Evolutionary conservation across 2,797 vertebrate genomes (phyloP).

Genomic region (Spinibarbus caldwelli): DNA sequence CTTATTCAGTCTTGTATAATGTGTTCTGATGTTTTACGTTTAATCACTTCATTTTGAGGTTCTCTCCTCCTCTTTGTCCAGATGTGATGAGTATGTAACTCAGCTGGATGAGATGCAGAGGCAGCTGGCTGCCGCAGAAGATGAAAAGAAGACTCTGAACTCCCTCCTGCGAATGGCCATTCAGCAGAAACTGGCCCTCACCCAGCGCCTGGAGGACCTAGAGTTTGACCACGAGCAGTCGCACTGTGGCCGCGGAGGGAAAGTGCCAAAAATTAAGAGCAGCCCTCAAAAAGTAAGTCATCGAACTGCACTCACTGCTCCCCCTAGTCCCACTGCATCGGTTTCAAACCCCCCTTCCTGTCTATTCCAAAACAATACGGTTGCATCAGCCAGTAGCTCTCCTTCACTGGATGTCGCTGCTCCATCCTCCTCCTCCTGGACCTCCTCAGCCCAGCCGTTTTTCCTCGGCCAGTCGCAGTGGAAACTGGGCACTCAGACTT

Average conservation of each 20-base stretch:
- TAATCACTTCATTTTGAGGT: no score
- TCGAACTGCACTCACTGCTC: constrained; percentile 79
- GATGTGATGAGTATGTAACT: constrained; percentile 96
- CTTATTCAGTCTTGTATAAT: background rate
- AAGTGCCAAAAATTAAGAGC: constrained; percentile 91
- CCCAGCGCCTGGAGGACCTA: constrained; percentile 96
- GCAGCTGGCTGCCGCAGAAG: constrained; percentile 96
- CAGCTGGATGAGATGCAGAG: constrained; percentile 99
- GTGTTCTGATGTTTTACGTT: background rate
- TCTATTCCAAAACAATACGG: constrained; percentile 20
- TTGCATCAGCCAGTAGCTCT: constrained; percentile 49
- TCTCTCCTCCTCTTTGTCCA: constrained; percentile 64
- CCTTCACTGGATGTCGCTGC: constrained; percentile 57
- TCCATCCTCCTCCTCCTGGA: constrained; percentile 52
- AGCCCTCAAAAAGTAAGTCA: constrained; percentile 98
- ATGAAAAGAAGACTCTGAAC: constrained; percentile 99
- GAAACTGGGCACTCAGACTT: constrained; percentile 53
- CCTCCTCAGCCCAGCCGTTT: constrained; percentile 52
- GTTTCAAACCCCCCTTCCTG: constrained; percentile 49
- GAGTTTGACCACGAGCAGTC: constrained; percentile 98
- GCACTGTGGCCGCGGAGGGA: constrained; percentile 88
- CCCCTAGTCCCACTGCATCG: constrained; percentile 64
- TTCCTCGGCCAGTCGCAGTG: constrained; percentile 56
- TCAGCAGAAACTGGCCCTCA: constrained; percentile 97
- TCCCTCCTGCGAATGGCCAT: constrained; percentile 98